A percentile compares a stretch with the other conserved stretches of the same genome.
phyloP scores from a whole-genome alignment of 1,140 invertebrate genomes.

The Tigriopus japonicus region DNA sequence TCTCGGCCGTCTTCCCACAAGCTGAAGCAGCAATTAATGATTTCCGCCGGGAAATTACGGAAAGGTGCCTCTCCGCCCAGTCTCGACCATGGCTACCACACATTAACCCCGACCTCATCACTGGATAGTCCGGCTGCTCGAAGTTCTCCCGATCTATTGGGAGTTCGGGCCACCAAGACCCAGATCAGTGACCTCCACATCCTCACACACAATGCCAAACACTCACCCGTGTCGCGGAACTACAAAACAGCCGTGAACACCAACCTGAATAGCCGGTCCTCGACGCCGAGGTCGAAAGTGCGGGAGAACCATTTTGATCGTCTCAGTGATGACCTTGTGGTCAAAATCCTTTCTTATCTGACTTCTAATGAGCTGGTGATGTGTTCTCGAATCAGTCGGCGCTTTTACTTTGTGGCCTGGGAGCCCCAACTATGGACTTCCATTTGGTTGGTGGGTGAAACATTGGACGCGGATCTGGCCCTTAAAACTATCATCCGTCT shows the following conservation, averaged over 20 bases:
- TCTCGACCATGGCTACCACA: neutral
- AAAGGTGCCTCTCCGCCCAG: neutral
- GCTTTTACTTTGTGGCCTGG: slow-evolving; percentile 62
- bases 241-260: no score
- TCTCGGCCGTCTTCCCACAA: neutral
- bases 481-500: slow-evolving; percentile 33
- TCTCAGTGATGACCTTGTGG: slow-evolving; percentile 33
- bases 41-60: neutral
- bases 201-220: neutral
- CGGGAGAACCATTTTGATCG: slow-evolving; percentile 23
- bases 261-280: no score
- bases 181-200: neutral
- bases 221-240: neutral
- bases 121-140: neutral
- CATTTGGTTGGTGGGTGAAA: slow-evolving; percentile 41
- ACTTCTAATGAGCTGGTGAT: slow-evolving; percentile 53
- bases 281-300: no score
- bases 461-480: slow-evolving; percentile 43
- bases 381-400: slow-evolving; percentile 54
- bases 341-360: slow-evolving; percentile 49
- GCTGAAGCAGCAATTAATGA: neutral
- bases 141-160: neutral
- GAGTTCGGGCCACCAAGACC: neutral
- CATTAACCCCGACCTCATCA: neutral
- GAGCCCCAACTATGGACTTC: slow-evolving; percentile 51